Evolutionary conservation across 2,888 invertebrate genomes (phyloP).

Genomic region (Ctena decussata): DNA sequence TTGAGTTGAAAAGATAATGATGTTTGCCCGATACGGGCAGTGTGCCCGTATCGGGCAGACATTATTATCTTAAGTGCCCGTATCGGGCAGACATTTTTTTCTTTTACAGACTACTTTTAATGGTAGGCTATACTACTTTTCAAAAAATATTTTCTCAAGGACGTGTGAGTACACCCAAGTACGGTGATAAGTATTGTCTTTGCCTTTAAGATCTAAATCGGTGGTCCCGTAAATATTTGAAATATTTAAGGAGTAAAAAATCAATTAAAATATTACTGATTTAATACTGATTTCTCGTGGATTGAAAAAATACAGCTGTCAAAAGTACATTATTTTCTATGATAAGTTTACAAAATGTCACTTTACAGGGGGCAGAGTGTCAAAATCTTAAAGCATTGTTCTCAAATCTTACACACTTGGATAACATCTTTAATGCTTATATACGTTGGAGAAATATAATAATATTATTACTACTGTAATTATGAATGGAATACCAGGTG

Average conservation of each 20-base stretch:
- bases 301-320: slow-evolving; percentile 1
- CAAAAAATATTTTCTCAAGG: too few relatives aligned
- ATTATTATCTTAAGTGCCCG: too few relatives aligned
- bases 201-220: not conserved
- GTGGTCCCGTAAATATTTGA: not conserved
- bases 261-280: not conserved
- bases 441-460: not conserved
- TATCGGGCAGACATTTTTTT: too few relatives aligned
- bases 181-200: too few relatives aligned
- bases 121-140: too few relatives aligned
- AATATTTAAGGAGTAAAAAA: slow-evolving; percentile 11
- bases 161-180: too few relatives aligned
- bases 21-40: too few relatives aligned
- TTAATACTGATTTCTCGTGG: not conserved
- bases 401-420: not conserved
- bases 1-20: too few relatives aligned
- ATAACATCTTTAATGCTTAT: not conserved
- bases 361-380: slow-evolving; percentile 15
- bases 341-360: slow-evolving; percentile 4
- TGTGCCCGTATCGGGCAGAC: too few relatives aligned
- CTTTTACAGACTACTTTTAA: too few relatives aligned
- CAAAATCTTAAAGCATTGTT: slow-evolving; percentile 9
- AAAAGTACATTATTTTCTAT: not conserved
- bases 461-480: slow-evolving; percentile 10
- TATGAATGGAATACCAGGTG: slow-evolving; percentile 12